A percentile compares a stretch with the other conserved stretches of the same genome.
phyloP scores from a whole-genome alignment of 2,888 invertebrate genomes.

The Helobdella robusta region DNA sequence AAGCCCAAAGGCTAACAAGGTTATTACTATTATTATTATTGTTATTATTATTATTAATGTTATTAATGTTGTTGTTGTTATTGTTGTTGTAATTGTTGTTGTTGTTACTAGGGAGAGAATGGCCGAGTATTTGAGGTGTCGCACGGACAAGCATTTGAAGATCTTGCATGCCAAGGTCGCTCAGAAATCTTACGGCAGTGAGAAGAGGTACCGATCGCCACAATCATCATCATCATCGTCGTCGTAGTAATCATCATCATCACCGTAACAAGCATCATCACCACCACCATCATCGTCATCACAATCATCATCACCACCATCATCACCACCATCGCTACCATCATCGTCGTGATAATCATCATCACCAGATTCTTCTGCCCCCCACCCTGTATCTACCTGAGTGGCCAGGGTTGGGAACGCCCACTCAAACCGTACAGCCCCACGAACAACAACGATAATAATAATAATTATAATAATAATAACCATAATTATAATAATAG shows the following conservation, averaged over 20 bases:
- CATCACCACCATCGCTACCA: neutral
- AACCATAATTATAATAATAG: too few relatives aligned
- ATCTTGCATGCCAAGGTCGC: conserved; percentile 98
- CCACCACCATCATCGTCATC: too few relatives aligned
- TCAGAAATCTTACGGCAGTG: conserved; percentile 98
- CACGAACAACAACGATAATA: conserved; percentile 61
- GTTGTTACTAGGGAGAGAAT: conserved; percentile 68
- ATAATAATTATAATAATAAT: too few relatives aligned
- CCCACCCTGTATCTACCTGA: conserved; percentile 94
- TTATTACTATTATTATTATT: neutral
- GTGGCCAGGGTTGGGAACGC: conserved; percentile 95
- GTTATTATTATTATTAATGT: neutral
- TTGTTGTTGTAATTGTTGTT: neutral
- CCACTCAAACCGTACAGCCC: conserved; percentile 62
- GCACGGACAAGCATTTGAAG: conserved; percentile 60
- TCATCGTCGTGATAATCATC: too few relatives aligned
- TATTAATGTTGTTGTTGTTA: neutral
- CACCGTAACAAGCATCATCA: too few relatives aligned
- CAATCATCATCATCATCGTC: too few relatives aligned
- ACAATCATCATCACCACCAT: too few relatives aligned
- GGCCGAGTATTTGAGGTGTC: conserved; percentile 86
- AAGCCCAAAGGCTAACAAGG: neutral
- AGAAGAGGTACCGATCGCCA: too few relatives aligned
- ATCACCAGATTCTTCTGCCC: conserved; percentile 90
- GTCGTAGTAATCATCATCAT: too few relatives aligned